Base-by-base conservation (phyloP, 2,797 vertebrate genomes). In the Pipistrellus nathusii region DNA sequence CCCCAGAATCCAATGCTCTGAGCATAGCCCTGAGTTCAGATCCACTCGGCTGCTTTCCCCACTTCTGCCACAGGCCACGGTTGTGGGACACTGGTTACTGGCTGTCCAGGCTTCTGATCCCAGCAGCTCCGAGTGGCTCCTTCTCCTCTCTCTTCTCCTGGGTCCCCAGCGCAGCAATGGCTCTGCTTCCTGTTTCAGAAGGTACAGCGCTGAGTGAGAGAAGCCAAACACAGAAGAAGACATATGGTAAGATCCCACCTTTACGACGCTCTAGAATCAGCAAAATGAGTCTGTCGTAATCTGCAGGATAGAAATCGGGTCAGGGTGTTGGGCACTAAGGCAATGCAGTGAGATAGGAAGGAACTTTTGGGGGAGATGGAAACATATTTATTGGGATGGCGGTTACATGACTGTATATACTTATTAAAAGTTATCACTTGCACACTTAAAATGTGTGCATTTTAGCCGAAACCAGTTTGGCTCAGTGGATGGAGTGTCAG, bases 121-220 rank as follows among this genome's bases (percentile, higher is more conserved):
- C 25, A 2, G 21, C 6, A 2, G 21, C 6, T 38, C 6, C n/a
- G 1, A 41, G 30, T 5, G 78, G 38, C 27, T 80, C 69, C 48
- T 46, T 84, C 76, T 75, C 35, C 75, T 30, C 64, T 64, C 55
- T 68, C 75, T n/a, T n/a, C 11, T 27, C n/a, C 46, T 46, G 46
- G 30, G 55, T 20, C 66, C 23, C 76, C 55, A 48, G 15, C 44
- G 62, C 38, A 88, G 85, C 69, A 85, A 48, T 20, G 32, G 53
- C 38, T 66, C 57, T 44, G 27, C 30, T 71, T 91, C 69, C 69
- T 85, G 38, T 76, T 93, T 88, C 30, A 85, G 51, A 76, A 85
- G 89, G 51, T 27, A 27, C 12, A 55, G 21, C 23, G 57, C 66
- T 62, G 59, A 62, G 59, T 14, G 27, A 30, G 25, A 62, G 59